Evolutionary conservation across 2,888 invertebrate genomes (phyloP).

Genomic region (Geophilus truncorum): DNA sequence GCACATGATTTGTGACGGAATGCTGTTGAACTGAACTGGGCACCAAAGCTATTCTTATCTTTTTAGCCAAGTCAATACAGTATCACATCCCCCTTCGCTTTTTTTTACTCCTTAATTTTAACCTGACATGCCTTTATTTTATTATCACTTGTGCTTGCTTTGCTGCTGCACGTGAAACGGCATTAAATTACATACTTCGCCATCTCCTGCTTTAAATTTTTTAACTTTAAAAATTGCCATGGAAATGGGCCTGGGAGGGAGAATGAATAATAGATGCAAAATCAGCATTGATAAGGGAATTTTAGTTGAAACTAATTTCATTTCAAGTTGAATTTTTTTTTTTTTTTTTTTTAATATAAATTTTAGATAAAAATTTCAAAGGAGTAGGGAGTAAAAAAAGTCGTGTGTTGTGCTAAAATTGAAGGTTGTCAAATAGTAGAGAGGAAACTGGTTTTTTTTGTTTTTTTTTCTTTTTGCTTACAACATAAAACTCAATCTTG

Average conservation of each 20-base stretch:
- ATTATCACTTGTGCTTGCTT: neutral
- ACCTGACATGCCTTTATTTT: neutral
- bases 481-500: neutral
- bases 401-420: neutral
- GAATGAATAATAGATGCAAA: neutral
- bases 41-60: conserved; percentile 29
- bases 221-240: neutral
- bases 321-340: neutral
- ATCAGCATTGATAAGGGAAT: neutral
- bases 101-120: neutral
- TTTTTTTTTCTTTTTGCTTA: no score
- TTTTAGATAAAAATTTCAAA: neutral
- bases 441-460: neutral
- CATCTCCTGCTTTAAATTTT: neutral
- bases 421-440: neutral
- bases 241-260: neutral
- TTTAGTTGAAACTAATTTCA: neutral
- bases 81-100: neutral
- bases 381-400: neutral
- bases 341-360: no score
- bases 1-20: conserved; percentile 18
- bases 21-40: neutral
- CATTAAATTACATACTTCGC: no score
- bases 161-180: neutral
- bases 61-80: neutral